These are phyloP conservation scores for Litocranius walleri DNA, from an alignment of 2,113 vertebrate species.

Conservation along the genomic window DNA sequence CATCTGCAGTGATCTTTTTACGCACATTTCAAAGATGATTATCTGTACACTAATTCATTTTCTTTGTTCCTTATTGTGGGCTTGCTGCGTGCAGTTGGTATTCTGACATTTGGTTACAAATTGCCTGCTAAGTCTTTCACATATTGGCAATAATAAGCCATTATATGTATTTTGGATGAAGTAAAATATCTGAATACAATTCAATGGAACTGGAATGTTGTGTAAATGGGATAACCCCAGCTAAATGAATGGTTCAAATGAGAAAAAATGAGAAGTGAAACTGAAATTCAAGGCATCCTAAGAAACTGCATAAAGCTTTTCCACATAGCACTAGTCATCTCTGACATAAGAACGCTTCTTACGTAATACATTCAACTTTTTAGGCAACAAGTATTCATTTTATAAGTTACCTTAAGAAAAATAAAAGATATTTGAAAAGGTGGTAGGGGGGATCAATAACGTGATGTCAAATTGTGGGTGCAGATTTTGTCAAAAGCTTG, in stretches of 20 bases:
- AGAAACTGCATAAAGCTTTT: neutral
- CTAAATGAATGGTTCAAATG: neutral
- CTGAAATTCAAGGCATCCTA: neutral
- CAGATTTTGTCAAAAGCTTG: neutral
- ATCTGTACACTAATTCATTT: neutral
- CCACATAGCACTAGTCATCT: neutral
- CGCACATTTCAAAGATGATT: neutral
- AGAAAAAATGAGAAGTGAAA: neutral
- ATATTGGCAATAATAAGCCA: neutral
- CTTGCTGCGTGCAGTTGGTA: accelerated
- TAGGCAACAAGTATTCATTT: neutral
- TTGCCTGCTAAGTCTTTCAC: neutral
- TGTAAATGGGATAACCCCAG: neutral
- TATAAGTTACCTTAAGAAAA: neutral
- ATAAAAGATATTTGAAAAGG: neutral
- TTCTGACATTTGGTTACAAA: neutral
- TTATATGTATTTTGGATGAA: neutral
- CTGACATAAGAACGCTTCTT: neutral
- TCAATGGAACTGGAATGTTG: neutral
- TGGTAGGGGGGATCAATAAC: neutral
- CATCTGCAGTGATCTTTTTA: neutral
- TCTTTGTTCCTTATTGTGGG: neutral
- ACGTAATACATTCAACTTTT: neutral
- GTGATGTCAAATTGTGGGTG: neutral
- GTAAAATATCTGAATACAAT: neutral